Evolutionary conservation across 2,113 vertebrate species (phyloP).

Genomic region (Paradoxurus hermaphroditus): DNA sequence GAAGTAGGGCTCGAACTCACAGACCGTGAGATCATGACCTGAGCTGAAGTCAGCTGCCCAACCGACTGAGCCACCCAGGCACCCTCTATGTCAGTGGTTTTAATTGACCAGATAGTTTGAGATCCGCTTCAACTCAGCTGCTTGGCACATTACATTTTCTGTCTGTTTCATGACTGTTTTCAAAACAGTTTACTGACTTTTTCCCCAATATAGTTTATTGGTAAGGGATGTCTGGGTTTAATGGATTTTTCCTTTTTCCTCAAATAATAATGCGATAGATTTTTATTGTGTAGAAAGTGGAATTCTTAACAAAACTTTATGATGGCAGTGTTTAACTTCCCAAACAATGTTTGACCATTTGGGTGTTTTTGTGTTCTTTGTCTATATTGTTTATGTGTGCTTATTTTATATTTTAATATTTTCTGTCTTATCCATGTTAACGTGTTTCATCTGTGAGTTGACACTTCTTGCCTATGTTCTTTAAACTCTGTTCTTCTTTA

Average conservation of each 20-base stretch:
- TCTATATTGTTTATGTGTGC: not conserved
- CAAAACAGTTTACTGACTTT: not conserved
- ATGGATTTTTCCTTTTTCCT: not conserved
- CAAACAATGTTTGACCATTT: not conserved
- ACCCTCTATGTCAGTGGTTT: not conserved
- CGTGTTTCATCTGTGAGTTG: not conserved
- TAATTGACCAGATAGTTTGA: not conserved
- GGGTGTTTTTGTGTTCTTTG: not conserved
- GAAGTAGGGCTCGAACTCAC: too few species aligned
- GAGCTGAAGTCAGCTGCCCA: too few species aligned
- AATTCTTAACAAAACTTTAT: not conserved
- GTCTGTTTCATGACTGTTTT: slow-evolving; percentile 1
- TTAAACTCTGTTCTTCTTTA: slow-evolving; percentile 19
- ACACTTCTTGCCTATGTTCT: not conserved
- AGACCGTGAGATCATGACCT: too few species aligned
- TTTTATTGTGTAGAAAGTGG: not conserved
- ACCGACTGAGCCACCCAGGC: too few species aligned
- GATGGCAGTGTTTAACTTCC: not conserved
- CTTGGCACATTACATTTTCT: not conserved
- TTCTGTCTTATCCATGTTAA: not conserved
- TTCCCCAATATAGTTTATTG: not conserved
- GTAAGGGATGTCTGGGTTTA: not conserved
- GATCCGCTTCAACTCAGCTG: not conserved
- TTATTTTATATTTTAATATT: slow-evolving; percentile 1
- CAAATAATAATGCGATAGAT: not conserved